A percentile compares a stretch with the other conserved stretches of the same genome.
Evolutionary conservation across 2,797 vertebrate species (phyloP).

Genomic region (Florisuga fusca): DNA sequence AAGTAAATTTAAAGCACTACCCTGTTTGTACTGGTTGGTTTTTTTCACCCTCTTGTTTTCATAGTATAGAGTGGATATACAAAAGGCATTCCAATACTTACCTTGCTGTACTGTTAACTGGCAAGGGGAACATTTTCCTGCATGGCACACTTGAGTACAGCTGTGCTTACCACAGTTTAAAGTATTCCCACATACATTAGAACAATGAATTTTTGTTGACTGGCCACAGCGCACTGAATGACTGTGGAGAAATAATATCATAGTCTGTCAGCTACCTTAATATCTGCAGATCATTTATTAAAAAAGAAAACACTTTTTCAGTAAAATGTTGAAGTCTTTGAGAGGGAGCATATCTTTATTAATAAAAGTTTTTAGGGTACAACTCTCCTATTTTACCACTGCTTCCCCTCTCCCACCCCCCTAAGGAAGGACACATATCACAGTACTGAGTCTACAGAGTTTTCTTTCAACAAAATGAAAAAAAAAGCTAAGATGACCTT

Average conservation of each 20-base stretch:
- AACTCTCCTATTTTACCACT: background rate
- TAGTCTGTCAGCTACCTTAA: background rate
- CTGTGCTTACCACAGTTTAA: constrained; percentile 92
- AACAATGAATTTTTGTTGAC: constrained; percentile 86
- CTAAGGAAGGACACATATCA: background rate
- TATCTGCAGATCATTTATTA: background rate
- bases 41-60: background rate
- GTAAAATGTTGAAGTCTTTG: background rate
- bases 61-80: background rate
- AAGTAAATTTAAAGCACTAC: background rate
- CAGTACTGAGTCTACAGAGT: background rate
- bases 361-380: background rate
- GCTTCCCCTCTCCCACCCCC: background rate
- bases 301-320: background rate
- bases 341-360: background rate
- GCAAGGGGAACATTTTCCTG: constrained; percentile 89
- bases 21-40: fast-evolving
- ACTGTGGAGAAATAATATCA: constrained; percentile 76
- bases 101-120: constrained; percentile 88
- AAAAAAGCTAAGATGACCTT: background rate
- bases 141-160: constrained; percentile 92
- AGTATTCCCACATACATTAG: constrained; percentile 85
- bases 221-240: constrained; percentile 96
- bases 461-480: background rate
- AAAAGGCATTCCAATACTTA: constrained; percentile 65